phyloP scores from a whole-genome alignment of 2,797 vertebrate genomes.

The Tolypeutes matacus region DNA sequence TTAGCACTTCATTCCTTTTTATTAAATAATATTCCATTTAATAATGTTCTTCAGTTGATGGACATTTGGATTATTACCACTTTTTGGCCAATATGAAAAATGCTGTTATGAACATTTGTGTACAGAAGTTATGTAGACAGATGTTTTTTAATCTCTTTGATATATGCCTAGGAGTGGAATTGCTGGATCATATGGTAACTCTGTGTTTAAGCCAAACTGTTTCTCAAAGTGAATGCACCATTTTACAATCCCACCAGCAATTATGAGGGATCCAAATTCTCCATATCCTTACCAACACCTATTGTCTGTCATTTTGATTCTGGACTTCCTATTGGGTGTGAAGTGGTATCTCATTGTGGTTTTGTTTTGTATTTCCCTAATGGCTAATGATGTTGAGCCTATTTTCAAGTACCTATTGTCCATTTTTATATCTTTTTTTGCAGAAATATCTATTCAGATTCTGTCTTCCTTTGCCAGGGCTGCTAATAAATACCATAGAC shows the following conservation, averaged over 20 bases:
- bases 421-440: constrained; percentile 7
- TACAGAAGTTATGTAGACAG: neutral
- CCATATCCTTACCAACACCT: neutral
- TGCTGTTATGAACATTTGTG: neutral
- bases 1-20: constrained; percentile 12
- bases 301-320: neutral
- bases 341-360: neutral
- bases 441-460: neutral
- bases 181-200: constrained; percentile 1
- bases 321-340: neutral
- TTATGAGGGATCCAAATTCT: neutral
- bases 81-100: neutral
- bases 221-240: neutral
- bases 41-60: constrained; percentile 2
- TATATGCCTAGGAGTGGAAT: neutral
- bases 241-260: constrained; percentile 2
- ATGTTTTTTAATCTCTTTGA: neutral
- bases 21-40: neutral
- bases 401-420: neutral
- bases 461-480: neutral
- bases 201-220: neutral
- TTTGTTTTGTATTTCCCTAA: constrained; percentile 37
- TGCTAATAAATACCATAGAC: too few relatives aligned
- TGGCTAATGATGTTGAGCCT: neutral
- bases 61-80: neutral